Conservation (phyloP, 37 sponge, comb jelly and placozoan species). For the Lycopodina hypogea region DNA sequence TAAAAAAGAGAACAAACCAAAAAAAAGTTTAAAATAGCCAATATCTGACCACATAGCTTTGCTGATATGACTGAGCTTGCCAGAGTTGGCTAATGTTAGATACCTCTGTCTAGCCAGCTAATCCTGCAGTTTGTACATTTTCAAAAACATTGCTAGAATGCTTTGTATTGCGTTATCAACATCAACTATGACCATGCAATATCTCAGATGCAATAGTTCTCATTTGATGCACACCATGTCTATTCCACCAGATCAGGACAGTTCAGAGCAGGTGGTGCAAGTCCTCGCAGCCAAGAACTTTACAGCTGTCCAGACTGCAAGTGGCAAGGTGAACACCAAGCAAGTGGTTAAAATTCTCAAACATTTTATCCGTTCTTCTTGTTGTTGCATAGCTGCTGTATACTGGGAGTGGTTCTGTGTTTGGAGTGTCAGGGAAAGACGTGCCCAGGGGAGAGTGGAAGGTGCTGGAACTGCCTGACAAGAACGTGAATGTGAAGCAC, state of each 20-base stretch:
- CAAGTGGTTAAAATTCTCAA: not conserved
- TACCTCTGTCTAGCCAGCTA: too few relatives aligned
- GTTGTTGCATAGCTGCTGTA: conserved; percentile 46
- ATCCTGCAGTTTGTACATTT: too few relatives aligned
- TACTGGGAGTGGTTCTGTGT: conserved; percentile 58
- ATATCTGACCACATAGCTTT: too few relatives aligned
- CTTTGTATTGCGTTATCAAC: too few relatives aligned
- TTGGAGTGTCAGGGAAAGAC: conserved; percentile 56
- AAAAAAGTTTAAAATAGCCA: too few relatives aligned
- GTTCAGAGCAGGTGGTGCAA: conserved; percentile 39
- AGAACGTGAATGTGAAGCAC: conserved; percentile 50
- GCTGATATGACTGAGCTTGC: too few relatives aligned
- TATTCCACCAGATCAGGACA: conserved; percentile 69
- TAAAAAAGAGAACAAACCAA: too few relatives aligned
- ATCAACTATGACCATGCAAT: too few relatives aligned
- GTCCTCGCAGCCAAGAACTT: conserved; percentile 48
- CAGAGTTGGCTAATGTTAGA: too few relatives aligned
- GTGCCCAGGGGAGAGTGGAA: conserved; percentile 64
- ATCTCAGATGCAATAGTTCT: too few relatives aligned
- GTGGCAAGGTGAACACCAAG: conserved; percentile 47
- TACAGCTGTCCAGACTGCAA: conserved; percentile 54
- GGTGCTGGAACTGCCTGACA: conserved; percentile 56
- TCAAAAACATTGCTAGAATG: too few relatives aligned
- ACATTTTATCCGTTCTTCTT: not conserved
- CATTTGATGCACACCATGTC: not conserved